Evolutionary conservation across 2,113 vertebrate species (phyloP).

Genomic region (Steatornis caripensis): DNA sequence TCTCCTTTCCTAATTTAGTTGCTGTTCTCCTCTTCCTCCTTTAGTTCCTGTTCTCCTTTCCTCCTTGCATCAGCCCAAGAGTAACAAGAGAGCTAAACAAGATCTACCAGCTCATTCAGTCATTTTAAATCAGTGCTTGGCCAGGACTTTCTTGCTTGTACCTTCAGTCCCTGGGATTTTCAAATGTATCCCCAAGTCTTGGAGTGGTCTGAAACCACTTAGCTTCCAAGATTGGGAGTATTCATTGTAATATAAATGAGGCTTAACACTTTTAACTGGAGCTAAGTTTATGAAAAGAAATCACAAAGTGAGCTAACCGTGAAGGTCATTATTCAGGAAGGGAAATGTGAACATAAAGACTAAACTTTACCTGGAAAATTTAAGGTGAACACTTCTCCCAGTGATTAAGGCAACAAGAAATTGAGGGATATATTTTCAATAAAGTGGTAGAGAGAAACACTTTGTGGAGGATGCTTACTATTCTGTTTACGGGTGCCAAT

Average conservation of each 20-base stretch:
- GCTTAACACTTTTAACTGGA: not conserved
- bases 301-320: not conserved
- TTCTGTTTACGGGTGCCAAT: not conserved
- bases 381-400: not conserved
- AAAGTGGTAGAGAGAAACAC: not conserved
- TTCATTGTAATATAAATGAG: not conserved
- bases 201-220: not conserved
- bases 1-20: not conserved
- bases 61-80: not conserved
- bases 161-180: not conserved
- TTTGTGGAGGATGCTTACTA: not conserved
- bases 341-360: not conserved
- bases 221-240: not conserved
- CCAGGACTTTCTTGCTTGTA: not conserved
- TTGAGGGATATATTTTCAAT: not conserved
- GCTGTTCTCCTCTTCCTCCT: not conserved
- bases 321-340: not conserved
- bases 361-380: not conserved
- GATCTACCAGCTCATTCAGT: not conserved
- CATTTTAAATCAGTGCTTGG: not conserved
- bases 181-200: not conserved
- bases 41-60: too few relatives aligned
- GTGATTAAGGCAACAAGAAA: not conserved
- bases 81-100: not conserved
- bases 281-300: not conserved